Base-by-base conservation (phyloP, 2,888 invertebrate species). In the Agrochola lota region DNA sequence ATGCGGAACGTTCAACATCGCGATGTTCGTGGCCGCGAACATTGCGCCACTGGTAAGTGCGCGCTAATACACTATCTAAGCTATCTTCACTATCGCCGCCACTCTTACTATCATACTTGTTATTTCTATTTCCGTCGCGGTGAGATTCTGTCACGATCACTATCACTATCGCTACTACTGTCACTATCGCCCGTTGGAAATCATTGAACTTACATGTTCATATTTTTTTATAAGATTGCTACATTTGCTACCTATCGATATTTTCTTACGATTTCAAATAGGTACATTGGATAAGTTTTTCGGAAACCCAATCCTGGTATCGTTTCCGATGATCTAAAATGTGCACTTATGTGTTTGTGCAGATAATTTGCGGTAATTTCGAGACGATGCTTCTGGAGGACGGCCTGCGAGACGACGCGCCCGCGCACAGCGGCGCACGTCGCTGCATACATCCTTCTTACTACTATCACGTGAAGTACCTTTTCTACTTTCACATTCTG, bases 381-480 rank as follows among this genome's bases (percentile, higher is more conserved):
- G 96, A 96, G 88, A 90, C 91, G 57, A 89, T 90, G 74, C 83
- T 86, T 12, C 74, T 92, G 73, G 92, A 92, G 80, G 93, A 94
- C 80, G 93, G 92, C 26, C 82, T 94, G 76, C 89, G 91, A 40
- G 92, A 93, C 71, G 92, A 94, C 74, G 92, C 93, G 80, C 90
- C 90, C 60, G 87, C 92, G 66, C 93, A 93, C 88, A 91, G 92
- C 84, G 94, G 93, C 67, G 93, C 93, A 67, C 91, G 93, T 3
- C 95, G 94, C 79, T 95, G 96, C 90, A 87, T 93, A 77, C 95
- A 96, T 90, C 94, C 95, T 84, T 95, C 96, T 67, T 96, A 96
- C 90, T 96, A 95, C 88, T 96, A 95, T 85, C 96, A 96, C 87
- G 96, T 96, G 94, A 93, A 88, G 82, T 86, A 87, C 64, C 77